Evolutionary conservation across 2,113 vertebrate genomes (phyloP).

Genomic region (Cacatua alba): DNA sequence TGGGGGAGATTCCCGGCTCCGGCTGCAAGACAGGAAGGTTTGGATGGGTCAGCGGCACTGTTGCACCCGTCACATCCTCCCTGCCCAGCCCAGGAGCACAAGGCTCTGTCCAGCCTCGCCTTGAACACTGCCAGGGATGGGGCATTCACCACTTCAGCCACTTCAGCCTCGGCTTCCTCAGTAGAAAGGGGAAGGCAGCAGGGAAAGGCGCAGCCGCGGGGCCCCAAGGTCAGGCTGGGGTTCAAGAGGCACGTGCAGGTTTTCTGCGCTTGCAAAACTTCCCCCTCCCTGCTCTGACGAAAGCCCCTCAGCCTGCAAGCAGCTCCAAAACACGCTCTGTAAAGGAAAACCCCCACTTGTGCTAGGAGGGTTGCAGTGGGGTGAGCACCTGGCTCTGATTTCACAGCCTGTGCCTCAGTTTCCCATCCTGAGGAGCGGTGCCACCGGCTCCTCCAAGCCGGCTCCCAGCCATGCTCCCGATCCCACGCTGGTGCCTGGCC

Average conservation of each 20-base stretch:
- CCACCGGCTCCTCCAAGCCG: background rate
- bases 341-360: background rate
- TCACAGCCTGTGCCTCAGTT: background rate
- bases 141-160: background rate
- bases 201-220: fast-evolving
- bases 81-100: background rate
- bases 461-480: fast-evolving
- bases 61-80: background rate
- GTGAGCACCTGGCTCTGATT: background rate
- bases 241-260: slow-evolving; percentile 2
- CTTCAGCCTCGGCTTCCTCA: background rate
- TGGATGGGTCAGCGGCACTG: background rate
- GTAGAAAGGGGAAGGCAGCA: slow-evolving; percentile 16
- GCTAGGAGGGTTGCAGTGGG: background rate
- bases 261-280: slow-evolving; percentile 26
- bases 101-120: background rate
- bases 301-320: slow-evolving; percentile 31
- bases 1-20: fast-evolving
- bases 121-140: background rate
- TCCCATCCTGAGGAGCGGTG: background rate
- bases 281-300: slow-evolving; percentile 28
- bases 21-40: background rate
- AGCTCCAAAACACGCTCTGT: background rate
- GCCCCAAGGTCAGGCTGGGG: background rate
- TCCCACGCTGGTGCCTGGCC: background rate